These are phyloP conservation scores for Pelusios castaneus DNA, from an alignment of 2,113 vertebrate genomes.

Conservation along the genomic window DNA sequence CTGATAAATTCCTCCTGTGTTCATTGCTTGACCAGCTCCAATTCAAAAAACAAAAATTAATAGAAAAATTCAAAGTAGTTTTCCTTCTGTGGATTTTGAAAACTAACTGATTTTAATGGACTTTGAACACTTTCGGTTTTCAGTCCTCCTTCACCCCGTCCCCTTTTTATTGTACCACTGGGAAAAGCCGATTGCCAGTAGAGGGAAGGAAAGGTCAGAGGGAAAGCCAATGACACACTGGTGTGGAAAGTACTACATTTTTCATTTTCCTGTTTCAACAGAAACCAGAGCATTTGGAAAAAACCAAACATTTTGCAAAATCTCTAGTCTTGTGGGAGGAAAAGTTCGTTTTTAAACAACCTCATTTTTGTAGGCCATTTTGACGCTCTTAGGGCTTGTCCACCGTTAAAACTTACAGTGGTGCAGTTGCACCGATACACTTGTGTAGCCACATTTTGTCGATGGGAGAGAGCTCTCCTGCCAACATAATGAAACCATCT, in stretches of 20 bases:
- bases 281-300: neutral
- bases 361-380: neutral
- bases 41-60: neutral
- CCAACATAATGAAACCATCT: too few species aligned
- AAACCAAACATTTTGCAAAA: slow-evolving; percentile 11
- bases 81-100: neutral
- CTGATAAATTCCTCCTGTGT: neutral
- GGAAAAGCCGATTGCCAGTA: neutral
- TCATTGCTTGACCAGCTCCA: neutral
- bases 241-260: neutral
- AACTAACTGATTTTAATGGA: neutral
- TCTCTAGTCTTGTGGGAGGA: neutral
- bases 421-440: too few species aligned
- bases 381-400: fast-evolving
- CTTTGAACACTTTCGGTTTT: neutral
- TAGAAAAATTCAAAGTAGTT: neutral
- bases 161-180: neutral
- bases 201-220: neutral
- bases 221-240: neutral
- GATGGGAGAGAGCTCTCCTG: too few species aligned
- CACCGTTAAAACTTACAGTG: too few species aligned
- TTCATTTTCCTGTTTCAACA: neutral
- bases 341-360: neutral
- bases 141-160: neutral
- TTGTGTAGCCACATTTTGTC: too few species aligned